Percentiles rank a stretch among this genome's conserved stretches.
phyloP scores from a whole-genome alignment of 2,888 invertebrate genomes.

The Sthenelais limicola region DNA sequence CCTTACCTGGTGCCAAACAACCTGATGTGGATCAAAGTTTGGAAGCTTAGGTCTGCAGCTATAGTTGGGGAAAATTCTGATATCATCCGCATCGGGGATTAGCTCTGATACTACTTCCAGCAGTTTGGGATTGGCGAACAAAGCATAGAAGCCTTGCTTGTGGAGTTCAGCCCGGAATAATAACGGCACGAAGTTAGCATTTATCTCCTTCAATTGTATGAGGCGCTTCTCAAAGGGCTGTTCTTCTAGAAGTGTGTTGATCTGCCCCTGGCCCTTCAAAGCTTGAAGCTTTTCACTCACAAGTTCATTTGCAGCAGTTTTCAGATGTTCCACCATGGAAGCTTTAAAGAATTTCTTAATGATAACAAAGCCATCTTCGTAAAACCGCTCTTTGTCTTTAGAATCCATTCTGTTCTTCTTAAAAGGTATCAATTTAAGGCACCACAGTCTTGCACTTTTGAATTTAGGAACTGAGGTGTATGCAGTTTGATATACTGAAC shows the following conservation, averaged over 20 bases:
- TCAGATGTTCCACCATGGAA: not conserved
- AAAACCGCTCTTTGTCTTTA: not conserved
- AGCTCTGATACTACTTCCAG: not conserved
- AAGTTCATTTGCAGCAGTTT: not conserved
- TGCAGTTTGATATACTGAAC: too few relatives aligned
- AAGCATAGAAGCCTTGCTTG: not conserved
- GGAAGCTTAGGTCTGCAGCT: conserved; percentile 35
- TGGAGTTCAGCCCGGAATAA: conserved; percentile 28
- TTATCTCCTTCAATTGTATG: not conserved
- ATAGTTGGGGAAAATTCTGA: conserved; percentile 36
- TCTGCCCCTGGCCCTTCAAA: not conserved
- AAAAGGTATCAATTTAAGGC: too few relatives aligned
- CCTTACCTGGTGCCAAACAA: conserved; percentile 33
- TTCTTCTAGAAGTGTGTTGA: not conserved
- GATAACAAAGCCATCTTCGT: conserved; percentile 24
- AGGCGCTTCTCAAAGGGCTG: conserved; percentile 19
- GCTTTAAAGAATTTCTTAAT: not conserved
- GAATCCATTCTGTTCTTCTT: not conserved
- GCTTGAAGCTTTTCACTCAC: not conserved
- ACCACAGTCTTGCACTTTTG: too few relatives aligned
- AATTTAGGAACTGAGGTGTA: too few relatives aligned
- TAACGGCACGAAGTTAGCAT: not conserved
- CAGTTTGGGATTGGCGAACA: conserved; percentile 5
- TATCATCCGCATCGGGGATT: not conserved
- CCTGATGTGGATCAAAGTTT: conserved; percentile 23